Percentiles rank a stretch among this genome's conserved stretches.
These are phyloP conservation scores for Fringilla coelebs DNA, from an alignment of 2,797 vertebrate genomes.

Conservation along the genomic window DNA sequence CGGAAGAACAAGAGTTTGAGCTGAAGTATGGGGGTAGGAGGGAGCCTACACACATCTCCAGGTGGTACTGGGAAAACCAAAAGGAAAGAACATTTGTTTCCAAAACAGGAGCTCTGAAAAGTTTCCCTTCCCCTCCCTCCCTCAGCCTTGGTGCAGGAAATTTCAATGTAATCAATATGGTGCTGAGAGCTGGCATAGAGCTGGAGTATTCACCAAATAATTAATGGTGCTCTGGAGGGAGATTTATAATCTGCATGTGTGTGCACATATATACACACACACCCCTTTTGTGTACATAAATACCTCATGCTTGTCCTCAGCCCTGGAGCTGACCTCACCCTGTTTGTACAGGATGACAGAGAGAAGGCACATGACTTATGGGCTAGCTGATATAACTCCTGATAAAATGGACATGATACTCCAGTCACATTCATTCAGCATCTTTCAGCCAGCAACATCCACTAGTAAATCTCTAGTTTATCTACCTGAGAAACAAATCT, in stretches of 20 bases:
- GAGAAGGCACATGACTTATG: not conserved
- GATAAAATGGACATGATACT: not conserved
- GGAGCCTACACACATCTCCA: not conserved
- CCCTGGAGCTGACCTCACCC: not conserved
- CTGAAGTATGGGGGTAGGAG: not conserved
- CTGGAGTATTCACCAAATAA: not conserved
- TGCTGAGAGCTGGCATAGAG: not conserved
- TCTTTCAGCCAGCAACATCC: not conserved
- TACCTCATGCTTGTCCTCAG: not conserved
- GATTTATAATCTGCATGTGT: not conserved
- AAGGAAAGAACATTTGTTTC: not conserved
- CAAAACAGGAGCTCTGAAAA: not conserved
- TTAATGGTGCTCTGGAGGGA: not conserved
- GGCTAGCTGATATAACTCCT: not conserved
- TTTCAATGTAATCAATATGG: not conserved
- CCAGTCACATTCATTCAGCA: not conserved
- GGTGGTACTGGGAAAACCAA: not conserved
- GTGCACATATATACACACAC: accelerated
- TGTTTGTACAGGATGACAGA: not conserved
- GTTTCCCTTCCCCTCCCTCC: not conserved
- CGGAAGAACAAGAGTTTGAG: not conserved
- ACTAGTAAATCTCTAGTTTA: not conserved
- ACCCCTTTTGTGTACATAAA: not conserved
- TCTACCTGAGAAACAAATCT: not conserved
- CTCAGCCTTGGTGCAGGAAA: not conserved